Conservation (phyloP, 2,113 vertebrate genomes). For the Peromyscus californicus region DNA sequence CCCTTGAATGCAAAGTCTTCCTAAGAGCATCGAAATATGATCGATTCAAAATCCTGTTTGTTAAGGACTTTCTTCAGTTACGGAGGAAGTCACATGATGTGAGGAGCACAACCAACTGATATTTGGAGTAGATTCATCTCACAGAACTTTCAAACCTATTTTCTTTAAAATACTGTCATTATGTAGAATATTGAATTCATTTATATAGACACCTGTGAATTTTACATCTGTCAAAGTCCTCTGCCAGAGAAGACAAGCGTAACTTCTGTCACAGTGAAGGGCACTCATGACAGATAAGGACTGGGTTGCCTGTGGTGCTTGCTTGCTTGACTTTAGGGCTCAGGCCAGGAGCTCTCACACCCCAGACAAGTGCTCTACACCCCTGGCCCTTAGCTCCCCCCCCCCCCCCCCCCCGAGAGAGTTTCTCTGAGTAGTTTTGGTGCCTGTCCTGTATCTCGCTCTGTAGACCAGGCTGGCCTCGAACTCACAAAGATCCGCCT, state of each 20-base stretch:
- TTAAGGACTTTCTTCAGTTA: not conserved
- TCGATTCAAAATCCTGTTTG: not conserved
- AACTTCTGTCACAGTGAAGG: not conserved
- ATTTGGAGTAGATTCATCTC: not conserved
- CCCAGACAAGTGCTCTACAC: not conserved
- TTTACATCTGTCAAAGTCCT: not conserved
- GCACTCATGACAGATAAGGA: not conserved
- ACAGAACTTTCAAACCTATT: not conserved
- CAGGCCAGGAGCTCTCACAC: not conserved
- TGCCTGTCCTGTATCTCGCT: no score
- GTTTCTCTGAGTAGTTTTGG: no score
- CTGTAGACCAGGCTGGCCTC: no score
- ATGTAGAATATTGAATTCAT: conserved; percentile 6
- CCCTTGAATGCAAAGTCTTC: conserved; percentile 13
- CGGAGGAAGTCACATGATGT: not conserved
- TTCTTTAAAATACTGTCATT: not conserved
- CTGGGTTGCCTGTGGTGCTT: not conserved
- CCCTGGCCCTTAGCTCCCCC: no score
- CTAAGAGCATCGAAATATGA: not conserved
- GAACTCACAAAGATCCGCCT: no score
- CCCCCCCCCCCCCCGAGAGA: no score
- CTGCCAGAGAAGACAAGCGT: not conserved
- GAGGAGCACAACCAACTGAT: not conserved
- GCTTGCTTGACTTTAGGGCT: not conserved
- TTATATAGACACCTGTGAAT: not conserved